Conservation (phyloP, 2,797 vertebrate genomes). For the Trichosurus vulpecula region DNA sequence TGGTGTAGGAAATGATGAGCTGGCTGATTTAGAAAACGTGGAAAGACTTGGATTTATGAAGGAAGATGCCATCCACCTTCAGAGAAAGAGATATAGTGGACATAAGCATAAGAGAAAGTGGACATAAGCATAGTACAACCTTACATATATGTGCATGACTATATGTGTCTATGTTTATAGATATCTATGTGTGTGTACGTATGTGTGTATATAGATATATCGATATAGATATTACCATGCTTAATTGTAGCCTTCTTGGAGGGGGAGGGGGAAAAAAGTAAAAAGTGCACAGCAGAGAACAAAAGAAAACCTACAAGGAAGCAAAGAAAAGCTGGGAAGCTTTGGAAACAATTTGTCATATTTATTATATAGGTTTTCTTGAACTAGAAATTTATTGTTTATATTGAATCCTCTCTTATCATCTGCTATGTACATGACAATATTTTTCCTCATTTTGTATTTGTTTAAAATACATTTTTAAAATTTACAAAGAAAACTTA, state of each 20-base stretch:
- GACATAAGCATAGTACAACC: not conserved
- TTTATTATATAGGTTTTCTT: not conserved
- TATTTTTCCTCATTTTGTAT: not conserved
- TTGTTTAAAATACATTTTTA: not conserved
- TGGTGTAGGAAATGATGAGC: not conserved
- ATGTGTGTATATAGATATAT: no score
- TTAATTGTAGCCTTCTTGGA: not conserved
- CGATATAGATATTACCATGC: no score
- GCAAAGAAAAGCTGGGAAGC: not conserved
- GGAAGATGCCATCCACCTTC: not conserved
- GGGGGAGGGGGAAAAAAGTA: not conserved
- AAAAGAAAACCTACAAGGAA: not conserved
- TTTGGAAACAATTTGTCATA: not conserved
- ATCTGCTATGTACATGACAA: not conserved
- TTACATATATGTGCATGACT: not conserved
- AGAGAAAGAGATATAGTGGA: not conserved
- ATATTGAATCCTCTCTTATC: not conserved
- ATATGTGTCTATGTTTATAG: not conserved
- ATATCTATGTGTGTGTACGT: no score
- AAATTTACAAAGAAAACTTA: not conserved
- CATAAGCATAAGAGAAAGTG: no score
- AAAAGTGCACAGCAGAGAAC: not conserved
- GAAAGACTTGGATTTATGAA: not conserved
- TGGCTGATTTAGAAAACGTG: not conserved
- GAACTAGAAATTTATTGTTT: not conserved